Percentiles rank a stretch among this genome's conserved stretches.
phyloP scores from a whole-genome alignment of 2,113 vertebrate species.

The Rhipidura dahli region DNA sequence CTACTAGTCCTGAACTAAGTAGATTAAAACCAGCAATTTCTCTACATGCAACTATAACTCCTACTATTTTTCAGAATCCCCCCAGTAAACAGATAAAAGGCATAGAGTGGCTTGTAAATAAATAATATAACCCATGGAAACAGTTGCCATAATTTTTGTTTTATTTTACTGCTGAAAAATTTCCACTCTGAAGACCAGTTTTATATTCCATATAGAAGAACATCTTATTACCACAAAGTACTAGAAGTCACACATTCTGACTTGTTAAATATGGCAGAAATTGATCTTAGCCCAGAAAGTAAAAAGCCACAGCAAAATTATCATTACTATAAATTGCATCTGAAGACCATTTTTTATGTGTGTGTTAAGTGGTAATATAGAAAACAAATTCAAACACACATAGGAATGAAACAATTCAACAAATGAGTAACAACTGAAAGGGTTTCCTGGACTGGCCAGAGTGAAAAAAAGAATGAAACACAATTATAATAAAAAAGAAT shows the following conservation, averaged over 20 bases:
- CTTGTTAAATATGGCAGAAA: background rate
- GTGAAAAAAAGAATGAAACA: background rate
- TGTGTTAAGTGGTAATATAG: background rate
- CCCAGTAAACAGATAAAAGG: background rate
- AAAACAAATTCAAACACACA: background rate
- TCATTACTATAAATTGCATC: background rate
- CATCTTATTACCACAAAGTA: background rate
- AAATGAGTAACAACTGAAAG: background rate
- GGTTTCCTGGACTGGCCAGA: background rate
- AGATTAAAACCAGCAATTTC: background rate
- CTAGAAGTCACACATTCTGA: background rate
- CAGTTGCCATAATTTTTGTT: background rate
- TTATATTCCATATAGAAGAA: constrained; percentile 18
- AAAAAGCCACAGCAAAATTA: background rate
- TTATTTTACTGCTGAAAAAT: background rate
- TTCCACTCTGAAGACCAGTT: background rate
- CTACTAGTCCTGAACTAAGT: background rate
- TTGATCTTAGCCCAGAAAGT: background rate
- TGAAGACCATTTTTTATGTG: background rate
- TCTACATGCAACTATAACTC: background rate
- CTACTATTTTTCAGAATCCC: background rate
- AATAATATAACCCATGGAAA: background rate
- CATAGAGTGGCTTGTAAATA: background rate
- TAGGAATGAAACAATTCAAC: background rate
- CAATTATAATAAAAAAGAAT: background rate